These are phyloP conservation scores for Hyles lineata DNA, from an alignment of 2,888 invertebrate species.

Conservation along the genomic window DNA sequence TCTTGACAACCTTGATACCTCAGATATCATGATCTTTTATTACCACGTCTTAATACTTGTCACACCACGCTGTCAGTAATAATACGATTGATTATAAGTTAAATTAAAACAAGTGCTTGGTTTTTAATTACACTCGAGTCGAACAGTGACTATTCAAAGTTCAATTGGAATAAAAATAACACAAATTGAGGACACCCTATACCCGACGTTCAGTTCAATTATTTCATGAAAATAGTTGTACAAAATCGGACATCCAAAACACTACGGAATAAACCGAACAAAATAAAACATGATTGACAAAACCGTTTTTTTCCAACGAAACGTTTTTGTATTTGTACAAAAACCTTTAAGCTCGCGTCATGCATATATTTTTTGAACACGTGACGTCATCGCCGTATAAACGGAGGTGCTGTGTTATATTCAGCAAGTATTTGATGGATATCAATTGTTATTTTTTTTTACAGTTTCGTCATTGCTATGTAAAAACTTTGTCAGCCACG, in stretches of 20 bases:
- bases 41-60: conserved; percentile 26
- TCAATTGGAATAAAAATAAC: not conserved
- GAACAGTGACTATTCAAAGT: too few species aligned
- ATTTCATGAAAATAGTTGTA: not conserved
- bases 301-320: not conserved
- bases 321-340: not conserved
- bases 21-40: conserved; percentile 27
- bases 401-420: conserved; percentile 12
- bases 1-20: conserved; percentile 31
- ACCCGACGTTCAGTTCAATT: not conserved
- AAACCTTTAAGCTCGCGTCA: conserved; percentile 5
- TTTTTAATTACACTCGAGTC: too few species aligned
- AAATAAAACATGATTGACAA: not conserved
- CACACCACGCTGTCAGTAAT: conserved; percentile 12
- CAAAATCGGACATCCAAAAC: not conserved
- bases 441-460: conserved; percentile 10
- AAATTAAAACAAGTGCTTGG: too few species aligned
- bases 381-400: not conserved
- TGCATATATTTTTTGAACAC: not conserved
- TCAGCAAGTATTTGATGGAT: not conserved
- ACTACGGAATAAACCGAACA: too few species aligned
- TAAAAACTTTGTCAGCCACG: conserved; percentile 16
- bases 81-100: too few species aligned
- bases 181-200: not conserved
- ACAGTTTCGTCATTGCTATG: not conserved